Base-by-base conservation (phyloP, 2,888 invertebrate species). In the Xestia c-nigrum region DNA sequence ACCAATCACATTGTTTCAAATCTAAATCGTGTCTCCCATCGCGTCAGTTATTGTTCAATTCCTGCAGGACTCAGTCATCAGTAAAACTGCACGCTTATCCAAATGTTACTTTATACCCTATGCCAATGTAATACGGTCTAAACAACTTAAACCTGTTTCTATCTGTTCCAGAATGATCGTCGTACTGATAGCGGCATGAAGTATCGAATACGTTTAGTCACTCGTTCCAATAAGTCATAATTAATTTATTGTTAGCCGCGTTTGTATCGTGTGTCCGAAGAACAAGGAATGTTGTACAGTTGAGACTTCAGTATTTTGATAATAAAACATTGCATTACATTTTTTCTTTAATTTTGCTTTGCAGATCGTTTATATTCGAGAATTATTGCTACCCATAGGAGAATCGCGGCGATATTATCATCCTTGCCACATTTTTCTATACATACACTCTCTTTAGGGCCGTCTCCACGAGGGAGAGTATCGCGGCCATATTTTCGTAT, bases 91-190 rank as follows among this genome's bases (percentile, higher is more conserved):
- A 59, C 38, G 4, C 12, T 14, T 16, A 50, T 21, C 24, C 14
- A 24, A 5, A 46, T n/a, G 5, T 6, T 47, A 55, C 46, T 65
- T 24, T 74, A 14, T 24, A 19, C 43, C 7, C 21, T 21, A 1
- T 50, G 40, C 5, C 0, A 24, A n/a, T 19, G 43, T 6, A n/a
- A 19, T 64, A 55, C 55, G 24, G 14, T 73, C 21, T 24, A 47
- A 12, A 43, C 3, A 46, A 57, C 10, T 61, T 72, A 61, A 85
- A 14, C 59, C n/a, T 10, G 68, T 82, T 70, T 67, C 74, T 81
- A 87, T 90, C 90, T 92, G 88, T 96, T 96, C 84, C 96, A 96
- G 96, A 92, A 96, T 96, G 96, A 96, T 96, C 86, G 95, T 96
- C 84, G 96, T 96, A 87, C 88, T 96, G 86, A 96, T 96, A 81